phyloP scores from a whole-genome alignment of 2,888 invertebrate genomes.

The Stramonita haemastoma region DNA sequence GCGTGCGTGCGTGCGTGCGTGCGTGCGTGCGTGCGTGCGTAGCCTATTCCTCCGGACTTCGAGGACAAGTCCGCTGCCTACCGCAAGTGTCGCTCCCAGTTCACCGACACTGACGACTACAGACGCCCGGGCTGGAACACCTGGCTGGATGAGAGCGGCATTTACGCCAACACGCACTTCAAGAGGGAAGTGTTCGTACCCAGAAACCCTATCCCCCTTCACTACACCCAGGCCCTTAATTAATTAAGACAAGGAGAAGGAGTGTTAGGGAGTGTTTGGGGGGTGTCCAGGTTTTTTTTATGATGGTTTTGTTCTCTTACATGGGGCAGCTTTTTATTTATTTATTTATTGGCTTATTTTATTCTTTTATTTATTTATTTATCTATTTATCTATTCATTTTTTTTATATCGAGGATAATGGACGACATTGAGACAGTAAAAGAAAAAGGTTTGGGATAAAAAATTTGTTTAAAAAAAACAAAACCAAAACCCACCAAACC shows the following conservation, averaged over 20 bases:
- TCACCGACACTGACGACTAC: slow-evolving; percentile 73
- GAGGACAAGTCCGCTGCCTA: slow-evolving; percentile 67
- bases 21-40: background rate
- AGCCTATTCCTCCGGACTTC: slow-evolving; percentile 53
- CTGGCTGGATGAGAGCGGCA: slow-evolving; percentile 76
- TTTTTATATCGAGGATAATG: too few species aligned
- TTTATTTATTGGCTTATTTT: too few species aligned
- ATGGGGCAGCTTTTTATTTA: background rate
- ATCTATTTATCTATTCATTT: too few species aligned
- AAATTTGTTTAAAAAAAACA: too few species aligned
- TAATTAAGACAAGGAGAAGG: background rate
- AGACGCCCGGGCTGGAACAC: slow-evolving; percentile 74
- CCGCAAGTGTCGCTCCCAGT: slow-evolving; percentile 75
- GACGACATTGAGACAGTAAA: too few species aligned
- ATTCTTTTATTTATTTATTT: too few species aligned
- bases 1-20: background rate
- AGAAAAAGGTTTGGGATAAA: too few species aligned
- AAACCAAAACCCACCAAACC: too few species aligned
- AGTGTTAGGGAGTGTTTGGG: background rate
- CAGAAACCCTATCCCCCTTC: slow-evolving; percentile 29
- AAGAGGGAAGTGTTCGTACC: slow-evolving; percentile 62
- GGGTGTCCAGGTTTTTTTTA: background rate
- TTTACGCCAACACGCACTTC: slow-evolving; percentile 74
- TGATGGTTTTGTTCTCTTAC: background rate
- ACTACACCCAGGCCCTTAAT: too few species aligned